Percentiles rank a stretch among this genome's conserved stretches.
Conservation (phyloP, 1,140 invertebrate species). For the Drosophila hydei region DNA sequence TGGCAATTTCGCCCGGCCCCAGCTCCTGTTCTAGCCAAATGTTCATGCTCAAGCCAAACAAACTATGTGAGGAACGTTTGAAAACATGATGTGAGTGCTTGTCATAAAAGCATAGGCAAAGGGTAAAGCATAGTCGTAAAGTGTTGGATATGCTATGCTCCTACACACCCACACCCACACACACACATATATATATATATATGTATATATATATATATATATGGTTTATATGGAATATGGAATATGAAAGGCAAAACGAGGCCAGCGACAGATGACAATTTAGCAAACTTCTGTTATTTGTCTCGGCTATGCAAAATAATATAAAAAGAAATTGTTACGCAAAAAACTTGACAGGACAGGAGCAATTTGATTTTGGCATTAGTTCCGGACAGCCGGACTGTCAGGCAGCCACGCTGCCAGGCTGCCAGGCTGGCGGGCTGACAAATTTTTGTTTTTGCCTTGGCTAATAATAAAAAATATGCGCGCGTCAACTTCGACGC, state of each 20-base stretch:
- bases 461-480: conserved; percentile 76
- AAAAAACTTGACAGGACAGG: conserved; percentile 67
- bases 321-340: conserved; percentile 60
- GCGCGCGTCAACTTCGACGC: conserved; percentile 53
- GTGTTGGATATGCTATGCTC: conserved; percentile 2
- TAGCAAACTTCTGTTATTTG: conserved; percentile 74
- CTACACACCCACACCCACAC: no score
- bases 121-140: conserved; percentile 35
- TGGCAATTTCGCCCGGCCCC: conserved; percentile 64
- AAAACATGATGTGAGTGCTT: conserved; percentile 33
- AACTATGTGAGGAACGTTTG: conserved; percentile 54
- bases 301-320: conserved; percentile 60
- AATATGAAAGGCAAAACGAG: conserved; percentile 39
- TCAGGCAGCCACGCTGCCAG: not conserved
- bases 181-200: no score
- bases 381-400: conserved; percentile 19
- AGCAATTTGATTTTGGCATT: conserved; percentile 74
- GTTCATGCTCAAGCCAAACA: conserved; percentile 18
- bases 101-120: conserved; percentile 44
- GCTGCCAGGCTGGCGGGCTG: conserved; percentile 28
- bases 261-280: conserved; percentile 66
- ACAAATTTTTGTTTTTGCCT: conserved; percentile 60
- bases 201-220: not conserved
- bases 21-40: not conserved
- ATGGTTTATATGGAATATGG: conserved; percentile 6